Conservation (phyloP, 2,113 vertebrate genomes). For the Corythoichthys haematopterus region DNA sequence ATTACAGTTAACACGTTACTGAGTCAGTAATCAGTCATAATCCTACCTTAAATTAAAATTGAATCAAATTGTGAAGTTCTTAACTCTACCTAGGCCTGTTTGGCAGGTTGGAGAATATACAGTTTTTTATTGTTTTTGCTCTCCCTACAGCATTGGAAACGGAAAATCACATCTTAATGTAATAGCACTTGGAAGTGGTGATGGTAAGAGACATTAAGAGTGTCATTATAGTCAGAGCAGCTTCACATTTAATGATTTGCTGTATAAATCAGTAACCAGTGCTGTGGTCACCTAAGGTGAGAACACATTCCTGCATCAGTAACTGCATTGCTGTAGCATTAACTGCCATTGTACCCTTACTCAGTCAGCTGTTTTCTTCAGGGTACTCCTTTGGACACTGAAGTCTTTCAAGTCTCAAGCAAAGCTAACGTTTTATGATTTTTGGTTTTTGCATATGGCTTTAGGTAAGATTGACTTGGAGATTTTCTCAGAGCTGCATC, state of each 20-base stretch:
- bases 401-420: no score
- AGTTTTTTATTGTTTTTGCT: slow-evolving; percentile 10
- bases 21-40: no score
- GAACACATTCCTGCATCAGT: slow-evolving; percentile 2
- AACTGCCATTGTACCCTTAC: slow-evolving; percentile 1
- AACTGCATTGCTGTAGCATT: slow-evolving; percentile 14
- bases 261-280: slow-evolving; percentile 23
- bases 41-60: no score
- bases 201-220: slow-evolving; percentile 66
- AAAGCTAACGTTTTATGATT: no score
- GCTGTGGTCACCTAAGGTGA: slow-evolving; percentile 25
- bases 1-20: no score
- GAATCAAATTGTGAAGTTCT: no score
- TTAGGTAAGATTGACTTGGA: slow-evolving; percentile 79
- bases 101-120: no score
- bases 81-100: no score
- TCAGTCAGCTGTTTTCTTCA: no score
- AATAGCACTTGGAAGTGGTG: slow-evolving; percentile 81
- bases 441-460: no score
- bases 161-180: slow-evolving; percentile 73
- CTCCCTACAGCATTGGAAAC: slow-evolving; percentile 68
- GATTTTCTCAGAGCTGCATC: slow-evolving; percentile 73
- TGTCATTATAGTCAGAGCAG: slow-evolving; percentile 3
- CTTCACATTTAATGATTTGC: slow-evolving; percentile 8
- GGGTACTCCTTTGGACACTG: no score